Base-by-base conservation (phyloP, 1,140 invertebrate species). In the Oryctes rhinoceros region DNA sequence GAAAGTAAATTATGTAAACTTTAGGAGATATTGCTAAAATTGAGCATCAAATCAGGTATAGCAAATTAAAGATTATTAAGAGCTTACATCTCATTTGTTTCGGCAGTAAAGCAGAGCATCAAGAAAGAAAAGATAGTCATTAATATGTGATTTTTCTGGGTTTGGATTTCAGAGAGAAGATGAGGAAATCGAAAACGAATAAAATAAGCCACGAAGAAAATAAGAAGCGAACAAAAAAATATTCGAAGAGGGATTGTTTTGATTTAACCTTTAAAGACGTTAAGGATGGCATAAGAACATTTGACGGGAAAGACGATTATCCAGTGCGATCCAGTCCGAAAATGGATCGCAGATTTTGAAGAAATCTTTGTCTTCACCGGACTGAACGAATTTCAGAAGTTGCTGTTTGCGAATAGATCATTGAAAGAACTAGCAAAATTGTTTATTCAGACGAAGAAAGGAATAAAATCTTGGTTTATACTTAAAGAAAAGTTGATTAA, bases 371-470 rank as follows among this genome's bases (percentile, higher is more conserved):
- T 1, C 24, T 0, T 30, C 24, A 30, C 2, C 24, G 24, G 24
- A 24, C 85, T 81, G 84, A 81, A 80, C 39, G 83, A 84, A 24
- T 67, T 85, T n/a, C 85, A 85, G 53, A 85, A 84, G 79, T 80
- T 83, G 39, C 78, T 85, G 24, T 85, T 81, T 79, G 82, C 82
- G 1, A 85, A 85, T 78, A 81, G 82, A 53, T 82, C 80, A 11
- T 78, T 85, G 18, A 79, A 24, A 37, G 84, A 83, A 9, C 35
- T 82, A 44, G 81, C 84, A 2, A 83, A 84, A 76, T 53, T 82
- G 11, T 85, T 67, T 78, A 77, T 85, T 11, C 80, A 78, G 35
- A 59, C 76, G 10, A 78, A 85, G 79, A 35, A 24, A 44, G 77
- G 59, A 67, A 82, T 85, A 18, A 83, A 30, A 30, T 47, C 79